Evolutionary conservation across 2,888 invertebrate species (phyloP).

Genomic region (Toxonevra muliebris): DNA sequence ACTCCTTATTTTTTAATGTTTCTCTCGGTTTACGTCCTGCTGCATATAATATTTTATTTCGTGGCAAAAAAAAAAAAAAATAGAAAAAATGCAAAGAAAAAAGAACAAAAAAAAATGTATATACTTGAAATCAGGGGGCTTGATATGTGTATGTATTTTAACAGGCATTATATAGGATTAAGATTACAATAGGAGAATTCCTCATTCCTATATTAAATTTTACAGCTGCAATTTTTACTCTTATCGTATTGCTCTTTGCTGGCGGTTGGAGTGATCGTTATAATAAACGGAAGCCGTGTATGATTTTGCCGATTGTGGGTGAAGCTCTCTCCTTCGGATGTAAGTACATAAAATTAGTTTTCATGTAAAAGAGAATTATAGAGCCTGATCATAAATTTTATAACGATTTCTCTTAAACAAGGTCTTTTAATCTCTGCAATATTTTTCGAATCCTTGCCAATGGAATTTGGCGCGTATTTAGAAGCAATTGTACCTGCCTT

Average conservation of each 20-base stretch:
- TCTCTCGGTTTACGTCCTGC: too few relatives aligned
- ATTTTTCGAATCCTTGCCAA: conserved; percentile 60
- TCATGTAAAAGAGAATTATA: background rate
- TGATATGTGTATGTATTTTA: too few relatives aligned
- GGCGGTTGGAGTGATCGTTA: conserved; percentile 65
- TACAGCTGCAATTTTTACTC: conserved; percentile 61
- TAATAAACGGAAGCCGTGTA: conserved; percentile 63
- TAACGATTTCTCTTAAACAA: conserved; percentile 29
- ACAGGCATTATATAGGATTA: too few relatives aligned
- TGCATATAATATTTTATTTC: too few relatives aligned
- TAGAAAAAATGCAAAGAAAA: too few relatives aligned
- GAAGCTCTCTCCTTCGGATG: conserved; percentile 57
- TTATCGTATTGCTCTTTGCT: conserved; percentile 63
- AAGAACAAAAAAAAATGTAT: too few relatives aligned
- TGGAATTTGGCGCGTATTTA: conserved; percentile 62
- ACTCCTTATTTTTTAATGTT: too few relatives aligned
- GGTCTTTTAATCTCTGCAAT: conserved; percentile 62
- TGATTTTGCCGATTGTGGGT: conserved; percentile 61
- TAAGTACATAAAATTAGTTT: conserved; percentile 39
- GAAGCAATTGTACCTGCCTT: conserved; percentile 62
- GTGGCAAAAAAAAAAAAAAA: too few relatives aligned
- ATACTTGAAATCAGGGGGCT: too few relatives aligned
- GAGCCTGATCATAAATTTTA: background rate
- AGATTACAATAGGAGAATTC: too few relatives aligned
- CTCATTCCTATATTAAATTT: background rate